Conservation (phyloP, 64 coral and sea anemone species). For the Pachyseris speciosa region DNA sequence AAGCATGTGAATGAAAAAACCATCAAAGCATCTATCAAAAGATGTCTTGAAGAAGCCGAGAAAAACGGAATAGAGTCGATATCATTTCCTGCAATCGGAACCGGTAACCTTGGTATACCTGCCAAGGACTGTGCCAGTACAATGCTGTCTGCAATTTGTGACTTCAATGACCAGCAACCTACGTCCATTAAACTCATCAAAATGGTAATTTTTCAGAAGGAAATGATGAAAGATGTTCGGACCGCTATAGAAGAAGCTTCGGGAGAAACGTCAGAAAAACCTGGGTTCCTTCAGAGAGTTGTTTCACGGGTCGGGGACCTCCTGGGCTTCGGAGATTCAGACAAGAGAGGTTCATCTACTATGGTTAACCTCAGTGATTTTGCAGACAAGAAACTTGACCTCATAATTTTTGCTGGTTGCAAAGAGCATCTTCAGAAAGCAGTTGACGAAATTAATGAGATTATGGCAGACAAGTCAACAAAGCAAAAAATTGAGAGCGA, state of each 20-base stretch:
- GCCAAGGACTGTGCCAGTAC: conserved; percentile 31
- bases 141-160: conserved; percentile 40
- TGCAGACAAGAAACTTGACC: neutral
- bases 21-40: neutral
- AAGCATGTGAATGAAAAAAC: neutral
- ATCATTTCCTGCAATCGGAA: conserved; percentile 76
- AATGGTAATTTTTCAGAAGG: conserved; percentile 55
- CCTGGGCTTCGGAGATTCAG: neutral
- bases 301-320: neutral
- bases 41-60: conserved; percentile 42
- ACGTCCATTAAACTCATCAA: conserved; percentile 47
- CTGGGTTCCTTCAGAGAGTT: neutral
- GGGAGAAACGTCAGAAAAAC: neutral
- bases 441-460: conserved; percentile 29
- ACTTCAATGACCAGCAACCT: conserved; percentile 25
- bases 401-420: conserved; percentile 39
- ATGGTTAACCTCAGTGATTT: neutral
- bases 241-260: conserved; percentile 10
- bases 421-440: conserved; percentile 40
- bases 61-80: conserved; percentile 11
- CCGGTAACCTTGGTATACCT: conserved; percentile 38
- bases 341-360: neutral
- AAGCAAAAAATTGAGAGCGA: conserved; percentile 52
- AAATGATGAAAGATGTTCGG: conserved; percentile 61
- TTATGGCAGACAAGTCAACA: conserved; percentile 59